A percentile compares a stretch with the other conserved stretches of the same genome.
phyloP scores from a whole-genome alignment of 2,888 invertebrate species.

The Fissipunctia ypsillon region DNA sequence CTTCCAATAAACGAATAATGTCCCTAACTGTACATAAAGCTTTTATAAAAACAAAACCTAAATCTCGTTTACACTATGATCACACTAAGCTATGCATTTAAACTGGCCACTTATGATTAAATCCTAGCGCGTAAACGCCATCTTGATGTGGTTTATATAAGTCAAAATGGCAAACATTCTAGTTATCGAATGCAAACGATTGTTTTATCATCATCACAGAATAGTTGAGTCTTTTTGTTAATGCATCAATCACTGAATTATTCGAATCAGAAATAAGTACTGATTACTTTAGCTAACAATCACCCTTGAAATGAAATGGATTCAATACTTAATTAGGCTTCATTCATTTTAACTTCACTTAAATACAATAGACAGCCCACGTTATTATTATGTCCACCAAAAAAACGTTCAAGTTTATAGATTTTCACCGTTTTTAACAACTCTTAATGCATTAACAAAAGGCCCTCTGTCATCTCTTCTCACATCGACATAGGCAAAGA shows the following conservation, averaged over 20 bases:
- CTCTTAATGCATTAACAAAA: slow-evolving; percentile 74
- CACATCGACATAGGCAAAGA: slow-evolving; percentile 78
- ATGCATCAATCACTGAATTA: slow-evolving; percentile 65
- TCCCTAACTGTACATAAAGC: slow-evolving; percentile 89
- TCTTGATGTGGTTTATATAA: slow-evolving; percentile 72
- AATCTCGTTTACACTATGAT: slow-evolving; percentile 83
- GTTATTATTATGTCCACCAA: slow-evolving; percentile 47
- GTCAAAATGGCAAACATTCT: slow-evolving; percentile 80
- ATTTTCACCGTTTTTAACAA: not conserved
- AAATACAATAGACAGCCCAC: slow-evolving; percentile 16
- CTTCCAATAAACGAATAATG: slow-evolving; percentile 84
- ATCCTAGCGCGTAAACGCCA: slow-evolving; percentile 78
- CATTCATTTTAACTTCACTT: slow-evolving; percentile 17
- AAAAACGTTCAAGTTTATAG: not conserved
- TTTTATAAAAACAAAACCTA: slow-evolving; percentile 89
- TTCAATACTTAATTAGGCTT: slow-evolving; percentile 18
- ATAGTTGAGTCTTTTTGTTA: slow-evolving; percentile 76
- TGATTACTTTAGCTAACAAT: slow-evolving; percentile 1
- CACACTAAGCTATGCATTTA: slow-evolving; percentile 86
- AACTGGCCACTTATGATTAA: slow-evolving; percentile 80
- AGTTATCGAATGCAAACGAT: slow-evolving; percentile 77
- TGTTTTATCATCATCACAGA: slow-evolving; percentile 84
- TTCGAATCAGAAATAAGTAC: not conserved
- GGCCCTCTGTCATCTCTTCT: slow-evolving; percentile 75
- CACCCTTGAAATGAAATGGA: not conserved